Base-by-base conservation (phyloP, 37 sponge, comb jelly and placozoan genomes). In the Amphimedon queenslandica region DNA sequence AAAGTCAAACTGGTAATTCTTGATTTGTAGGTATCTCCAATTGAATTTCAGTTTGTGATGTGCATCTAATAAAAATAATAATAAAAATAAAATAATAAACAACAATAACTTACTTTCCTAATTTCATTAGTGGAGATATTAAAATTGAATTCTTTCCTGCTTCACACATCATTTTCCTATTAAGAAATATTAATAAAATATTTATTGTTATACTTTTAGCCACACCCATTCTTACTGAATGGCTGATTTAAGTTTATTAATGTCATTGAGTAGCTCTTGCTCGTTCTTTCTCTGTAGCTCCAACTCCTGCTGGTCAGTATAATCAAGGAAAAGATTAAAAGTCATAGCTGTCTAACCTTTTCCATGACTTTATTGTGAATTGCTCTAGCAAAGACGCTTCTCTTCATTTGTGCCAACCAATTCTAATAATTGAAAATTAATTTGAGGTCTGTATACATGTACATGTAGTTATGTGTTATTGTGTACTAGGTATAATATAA, bases 361-460 rank as follows among this genome's bases (percentile, higher is more conserved):
- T 64, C 65, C 87, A 86, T 80, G 32, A 75, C 74, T 36, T 40
- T 75, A 64, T 86, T 86, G 13, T 86, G 87, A 4, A 80, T 55
- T 37, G 76, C 87, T 35, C 80, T 80, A 34, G 67, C 72, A 55
- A 57, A 10, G 37, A 76, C 43, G 24, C 81, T 75, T 42, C 67
- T 75, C 71, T 74, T 68, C 61, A 75, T 74, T 4, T 16, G 69
- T 0, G 21, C 24, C 11, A 86, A 36, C n/a, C 43, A 64, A 10
- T 32, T 64, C 87, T 86, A 53, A 21, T 5, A 0, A n/a, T n/a
- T n/a, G n/a, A n/a, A n/a, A n/a, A n/a, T n/a, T n/a, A n/a, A n/a
- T n/a, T n/a, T n/a, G n/a, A n/a, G n/a, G n/a, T n/a, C n/a, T n/a
- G n/a, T n/a, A n/a, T n/a, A n/a, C n/a, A n/a, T n/a, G n/a, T n/a